phyloP scores from a whole-genome alignment of 2,113 vertebrate genomes.

The Vulpes lagopus region DNA sequence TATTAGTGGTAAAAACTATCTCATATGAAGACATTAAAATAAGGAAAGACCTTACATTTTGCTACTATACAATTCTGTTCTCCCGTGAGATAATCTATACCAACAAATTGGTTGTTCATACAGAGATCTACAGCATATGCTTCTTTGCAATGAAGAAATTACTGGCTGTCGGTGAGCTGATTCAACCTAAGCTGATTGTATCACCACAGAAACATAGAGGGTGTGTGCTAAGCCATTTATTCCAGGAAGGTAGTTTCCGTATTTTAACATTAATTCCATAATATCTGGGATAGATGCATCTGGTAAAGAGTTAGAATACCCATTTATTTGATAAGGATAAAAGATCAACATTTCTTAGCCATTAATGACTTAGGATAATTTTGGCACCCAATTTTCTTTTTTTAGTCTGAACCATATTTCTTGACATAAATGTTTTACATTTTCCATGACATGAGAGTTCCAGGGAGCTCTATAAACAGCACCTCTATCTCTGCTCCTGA shows the following conservation, averaged over 20 bases:
- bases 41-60: not conserved
- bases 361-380: not conserved
- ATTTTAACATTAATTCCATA: not conserved
- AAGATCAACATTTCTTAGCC: not conserved
- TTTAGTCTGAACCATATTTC: not conserved
- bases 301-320: not conserved
- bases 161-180: not conserved
- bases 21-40: not conserved
- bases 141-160: constrained; percentile 5
- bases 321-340: not conserved
- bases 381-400: not conserved
- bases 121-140: not conserved
- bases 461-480: not conserved
- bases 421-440: not conserved
- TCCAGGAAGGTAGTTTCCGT: not conserved
- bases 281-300: not conserved
- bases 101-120: not conserved
- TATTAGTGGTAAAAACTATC: not conserved
- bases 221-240: not conserved
- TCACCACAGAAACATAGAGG: not conserved
- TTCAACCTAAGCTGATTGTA: not conserved
- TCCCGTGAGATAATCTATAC: not conserved
- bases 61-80: not conserved
- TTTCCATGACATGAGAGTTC: not conserved
- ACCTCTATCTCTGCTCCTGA: not conserved